Evolutionary conservation across 2,888 invertebrate genomes (phyloP), one percentile per base, ranked within the genome.

Genomic region (Lycia hirtaria): DNA sequence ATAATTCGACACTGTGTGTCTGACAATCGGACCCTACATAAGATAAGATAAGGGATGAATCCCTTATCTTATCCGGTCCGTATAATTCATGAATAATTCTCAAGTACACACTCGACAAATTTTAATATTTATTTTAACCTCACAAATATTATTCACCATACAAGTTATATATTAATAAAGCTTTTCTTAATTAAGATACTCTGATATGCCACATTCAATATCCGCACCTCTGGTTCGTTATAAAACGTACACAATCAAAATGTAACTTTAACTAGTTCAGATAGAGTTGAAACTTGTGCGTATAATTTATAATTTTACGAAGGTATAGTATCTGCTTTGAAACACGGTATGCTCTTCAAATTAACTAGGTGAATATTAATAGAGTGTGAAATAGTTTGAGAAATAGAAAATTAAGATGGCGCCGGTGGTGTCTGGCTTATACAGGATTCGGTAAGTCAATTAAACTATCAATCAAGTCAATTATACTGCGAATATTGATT

Each of bases 151-250:
- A 40, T 14, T 14, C 7, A 22, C 12, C n/a, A 15, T 7, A 24
- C 4, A 26, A 41, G 1, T 24, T 45, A 47, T 35, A 24, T 35
- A 24, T 35, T 19, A 33, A 35, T 15, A 35, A 17, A 14, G 14
- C 17, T 17, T 24, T 43, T 22, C 32, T 37, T 54, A 54, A 40
- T 47, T 54, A 40, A 24, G 47, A 47, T 22, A 47, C 47, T 33
- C 45, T 44, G 37, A 45, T 51, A 51, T 20, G 12, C 43, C 24
- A 26, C 28, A 37, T 37, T 19, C 38, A 22, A 38, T 22, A 20
- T 30, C 19, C 28, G 6, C 22, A 28, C 9, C 10, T 15, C 19
- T 28, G 12, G 10, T 4, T 48, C 15, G 37, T 48, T 48, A 48
- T 9, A 26, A 9, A 35, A 14, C 3, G n/a, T 15, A n/a, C 3